Evolutionary conservation across 2,888 invertebrate species (phyloP).

Genomic region (Andrena chrysosceles): DNA sequence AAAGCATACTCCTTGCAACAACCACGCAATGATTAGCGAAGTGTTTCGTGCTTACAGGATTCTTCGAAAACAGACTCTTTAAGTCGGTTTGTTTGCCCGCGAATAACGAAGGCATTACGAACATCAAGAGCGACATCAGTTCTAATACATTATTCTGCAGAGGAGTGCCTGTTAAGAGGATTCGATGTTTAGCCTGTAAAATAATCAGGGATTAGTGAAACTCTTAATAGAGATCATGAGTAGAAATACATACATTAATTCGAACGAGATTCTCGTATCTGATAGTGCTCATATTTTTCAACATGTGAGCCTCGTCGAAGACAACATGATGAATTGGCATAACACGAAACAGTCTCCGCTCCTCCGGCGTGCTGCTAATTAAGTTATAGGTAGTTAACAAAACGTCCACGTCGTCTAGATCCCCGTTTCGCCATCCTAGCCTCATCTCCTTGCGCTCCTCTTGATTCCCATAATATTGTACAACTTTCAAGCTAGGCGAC

Average conservation of each 20-base stretch:
- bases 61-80: slow-evolving; percentile 94
- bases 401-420: slow-evolving; percentile 91
- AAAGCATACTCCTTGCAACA: background rate
- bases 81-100: slow-evolving; percentile 94
- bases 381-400: slow-evolving; percentile 95
- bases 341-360: slow-evolving; percentile 95
- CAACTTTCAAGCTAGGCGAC: slow-evolving; percentile 92
- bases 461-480: slow-evolving; percentile 94
- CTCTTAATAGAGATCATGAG: background rate
- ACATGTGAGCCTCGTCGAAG: slow-evolving; percentile 99
- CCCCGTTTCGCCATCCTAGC: slow-evolving; percentile 90
- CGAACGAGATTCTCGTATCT: slow-evolving; percentile 95
- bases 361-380: slow-evolving; percentile 94
- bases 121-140: slow-evolving; percentile 97
- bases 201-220: background rate
- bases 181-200: slow-evolving; percentile 91
- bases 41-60: slow-evolving; percentile 85
- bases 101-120: slow-evolving; percentile 98
- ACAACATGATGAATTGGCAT: slow-evolving; percentile 96
- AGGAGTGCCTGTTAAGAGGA: slow-evolving; percentile 97
- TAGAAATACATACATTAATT: slow-evolving; percentile 88
- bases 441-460: slow-evolving; percentile 93
- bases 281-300: slow-evolving; percentile 98
- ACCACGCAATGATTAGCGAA: slow-evolving; percentile 17
- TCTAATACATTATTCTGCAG: slow-evolving; percentile 98